These are phyloP conservation scores for Mionectes macconnelli DNA, from an alignment of 2,113 vertebrate species.

Conservation along the genomic window DNA sequence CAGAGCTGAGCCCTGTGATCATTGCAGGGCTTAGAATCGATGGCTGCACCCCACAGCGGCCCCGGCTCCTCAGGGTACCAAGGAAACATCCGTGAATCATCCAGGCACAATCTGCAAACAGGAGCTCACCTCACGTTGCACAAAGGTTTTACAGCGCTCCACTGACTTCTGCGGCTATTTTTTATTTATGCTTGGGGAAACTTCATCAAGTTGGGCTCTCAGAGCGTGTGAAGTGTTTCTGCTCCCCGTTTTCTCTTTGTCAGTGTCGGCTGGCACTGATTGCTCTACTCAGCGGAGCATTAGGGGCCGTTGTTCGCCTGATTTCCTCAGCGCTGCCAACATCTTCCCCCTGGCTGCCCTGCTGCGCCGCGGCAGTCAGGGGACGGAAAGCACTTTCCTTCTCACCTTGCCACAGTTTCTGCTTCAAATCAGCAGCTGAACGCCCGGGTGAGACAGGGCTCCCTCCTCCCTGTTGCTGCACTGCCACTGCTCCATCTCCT, in stretches of 20 bases:
- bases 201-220: neutral
- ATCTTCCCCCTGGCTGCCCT: neutral
- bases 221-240: neutral
- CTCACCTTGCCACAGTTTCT: neutral
- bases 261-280: neutral
- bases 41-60: neutral
- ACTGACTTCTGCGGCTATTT: neutral
- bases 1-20: neutral
- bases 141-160: neutral
- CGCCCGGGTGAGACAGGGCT: neutral
- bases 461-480: neutral
- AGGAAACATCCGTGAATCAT: neutral
- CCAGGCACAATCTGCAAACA: neutral
- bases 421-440: neutral
- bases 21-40: neutral
- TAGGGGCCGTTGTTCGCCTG: neutral
- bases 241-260: neutral
- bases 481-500: neutral
- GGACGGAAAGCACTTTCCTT: neutral
- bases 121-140: neutral
- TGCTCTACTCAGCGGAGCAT: neutral
- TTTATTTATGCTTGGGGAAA: neutral
- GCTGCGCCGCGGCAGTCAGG: neutral
- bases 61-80: accelerated
- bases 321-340: neutral